Percentiles rank a stretch among this genome's conserved stretches.
phyloP scores from a whole-genome alignment of 2,888 invertebrate genomes.

The Trypoxylon attenuatum region DNA sequence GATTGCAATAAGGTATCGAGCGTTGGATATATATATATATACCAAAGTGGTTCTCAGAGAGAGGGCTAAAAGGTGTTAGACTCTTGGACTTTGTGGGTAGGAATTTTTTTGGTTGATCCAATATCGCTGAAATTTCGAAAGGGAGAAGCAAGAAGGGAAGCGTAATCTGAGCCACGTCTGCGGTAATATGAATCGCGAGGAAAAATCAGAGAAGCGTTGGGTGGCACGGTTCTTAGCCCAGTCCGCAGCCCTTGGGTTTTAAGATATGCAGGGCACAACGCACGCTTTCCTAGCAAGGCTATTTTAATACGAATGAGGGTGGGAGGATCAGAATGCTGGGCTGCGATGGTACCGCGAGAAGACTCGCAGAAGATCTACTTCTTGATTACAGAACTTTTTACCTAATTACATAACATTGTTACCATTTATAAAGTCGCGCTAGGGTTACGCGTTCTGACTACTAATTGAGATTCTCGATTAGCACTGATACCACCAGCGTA shows the following conservation, averaged over 20 bases:
- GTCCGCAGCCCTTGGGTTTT: conserved; percentile 59
- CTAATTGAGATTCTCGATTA: conserved; percentile 69
- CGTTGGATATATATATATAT: too few relatives aligned
- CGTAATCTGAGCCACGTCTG: conserved; percentile 42
- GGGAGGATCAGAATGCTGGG: conserved; percentile 40
- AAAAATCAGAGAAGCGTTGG: conserved; percentile 58
- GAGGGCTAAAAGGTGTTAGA: neutral
- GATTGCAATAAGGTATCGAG: too few relatives aligned
- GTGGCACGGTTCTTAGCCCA: conserved; percentile 38
- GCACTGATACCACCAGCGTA: conserved; percentile 51
- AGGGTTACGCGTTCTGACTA: conserved; percentile 64
- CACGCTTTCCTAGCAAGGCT: conserved; percentile 67
- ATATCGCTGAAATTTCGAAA: conserved; percentile 36
- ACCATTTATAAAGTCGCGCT: conserved; percentile 72
- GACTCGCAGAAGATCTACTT: conserved; percentile 71
- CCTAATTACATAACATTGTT: conserved; percentile 74
- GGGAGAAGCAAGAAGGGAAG: too few relatives aligned
- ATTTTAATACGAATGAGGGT: conserved; percentile 69
- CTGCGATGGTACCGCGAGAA: conserved; percentile 27
- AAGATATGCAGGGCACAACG: conserved; percentile 70
- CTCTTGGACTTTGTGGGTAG: neutral
- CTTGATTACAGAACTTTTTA: conserved; percentile 74
- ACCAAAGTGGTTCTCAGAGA: too few relatives aligned
- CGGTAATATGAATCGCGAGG: conserved; percentile 58
- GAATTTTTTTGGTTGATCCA: conserved; percentile 12